Percentiles rank a stretch among this genome's conserved stretches.
Conservation (phyloP, 2,113 vertebrate genomes). For the Emydura subglobosa region DNA sequence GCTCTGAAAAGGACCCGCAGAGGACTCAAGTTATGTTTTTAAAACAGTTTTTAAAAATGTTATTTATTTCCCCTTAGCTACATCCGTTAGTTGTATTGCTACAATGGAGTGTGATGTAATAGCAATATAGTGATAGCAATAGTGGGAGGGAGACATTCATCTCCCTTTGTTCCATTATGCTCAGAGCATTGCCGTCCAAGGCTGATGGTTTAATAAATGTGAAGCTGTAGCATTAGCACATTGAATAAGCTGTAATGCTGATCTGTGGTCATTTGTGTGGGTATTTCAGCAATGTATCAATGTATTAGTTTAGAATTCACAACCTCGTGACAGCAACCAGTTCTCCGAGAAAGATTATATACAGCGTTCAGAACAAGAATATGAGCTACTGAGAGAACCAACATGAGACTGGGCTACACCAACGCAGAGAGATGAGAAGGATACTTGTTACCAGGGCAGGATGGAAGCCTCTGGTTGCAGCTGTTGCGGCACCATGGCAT, state of each 20-base stretch:
- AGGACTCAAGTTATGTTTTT: background rate
- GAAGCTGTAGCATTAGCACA: slow-evolving; percentile 35
- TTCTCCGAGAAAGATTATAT: background rate
- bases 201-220: slow-evolving; percentile 60
- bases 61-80: background rate
- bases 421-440: background rate
- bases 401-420: background rate
- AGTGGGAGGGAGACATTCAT: slow-evolving; percentile 26
- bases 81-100: background rate
- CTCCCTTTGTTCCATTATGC: slow-evolving; percentile 10
- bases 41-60: slow-evolving; percentile 15
- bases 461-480: background rate
- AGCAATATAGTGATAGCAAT: background rate
- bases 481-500: background rate
- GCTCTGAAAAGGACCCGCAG: background rate
- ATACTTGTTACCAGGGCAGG: background rate
- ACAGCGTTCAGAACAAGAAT: background rate
- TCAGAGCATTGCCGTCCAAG: slow-evolving; percentile 42
- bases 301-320: slow-evolving; percentile 25
- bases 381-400: background rate
- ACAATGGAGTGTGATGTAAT: background rate
- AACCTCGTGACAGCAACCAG: background rate
- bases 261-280: slow-evolving; percentile 15
- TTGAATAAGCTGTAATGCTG: slow-evolving; percentile 61
- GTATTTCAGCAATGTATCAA: slow-evolving; percentile 22